Conservation (phyloP, 1,140 invertebrate species). For the Papilio glaucus region DNA sequence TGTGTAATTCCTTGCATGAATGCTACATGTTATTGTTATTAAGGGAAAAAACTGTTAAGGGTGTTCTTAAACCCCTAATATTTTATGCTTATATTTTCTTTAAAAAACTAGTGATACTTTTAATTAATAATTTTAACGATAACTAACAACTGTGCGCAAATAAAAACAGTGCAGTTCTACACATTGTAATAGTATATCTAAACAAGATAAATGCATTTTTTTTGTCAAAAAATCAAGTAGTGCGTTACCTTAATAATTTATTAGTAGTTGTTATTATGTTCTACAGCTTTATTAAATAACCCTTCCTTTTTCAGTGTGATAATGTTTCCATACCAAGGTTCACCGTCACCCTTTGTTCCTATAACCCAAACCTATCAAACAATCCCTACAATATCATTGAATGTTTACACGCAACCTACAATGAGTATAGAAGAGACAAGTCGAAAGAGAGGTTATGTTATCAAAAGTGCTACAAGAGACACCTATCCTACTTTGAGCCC, state of each 20-base stretch:
- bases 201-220: too few species aligned
- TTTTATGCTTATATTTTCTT: too few species aligned
- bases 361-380: constrained; percentile 62
- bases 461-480: constrained; percentile 58
- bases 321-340: constrained; percentile 50
- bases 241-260: not conserved
- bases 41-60: too few species aligned
- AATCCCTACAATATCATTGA: constrained; percentile 41
- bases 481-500: constrained; percentile 57
- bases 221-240: too few species aligned
- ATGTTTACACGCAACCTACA: constrained; percentile 36
- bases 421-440: constrained; percentile 40
- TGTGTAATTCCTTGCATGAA: too few species aligned
- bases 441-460: constrained; percentile 42
- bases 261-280: not conserved
- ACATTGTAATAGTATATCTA: too few species aligned
- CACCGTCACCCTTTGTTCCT: constrained; percentile 48
- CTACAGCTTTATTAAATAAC: not conserved
- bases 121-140: too few species aligned
- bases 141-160: too few species aligned
- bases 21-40: too few species aligned
- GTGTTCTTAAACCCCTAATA: too few species aligned
- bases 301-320: constrained; percentile 49
- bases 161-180: too few species aligned
- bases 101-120: too few species aligned